Evolutionary conservation across 2,888 invertebrate species (phyloP).

Genomic region (Drosophila planitibia): DNA sequence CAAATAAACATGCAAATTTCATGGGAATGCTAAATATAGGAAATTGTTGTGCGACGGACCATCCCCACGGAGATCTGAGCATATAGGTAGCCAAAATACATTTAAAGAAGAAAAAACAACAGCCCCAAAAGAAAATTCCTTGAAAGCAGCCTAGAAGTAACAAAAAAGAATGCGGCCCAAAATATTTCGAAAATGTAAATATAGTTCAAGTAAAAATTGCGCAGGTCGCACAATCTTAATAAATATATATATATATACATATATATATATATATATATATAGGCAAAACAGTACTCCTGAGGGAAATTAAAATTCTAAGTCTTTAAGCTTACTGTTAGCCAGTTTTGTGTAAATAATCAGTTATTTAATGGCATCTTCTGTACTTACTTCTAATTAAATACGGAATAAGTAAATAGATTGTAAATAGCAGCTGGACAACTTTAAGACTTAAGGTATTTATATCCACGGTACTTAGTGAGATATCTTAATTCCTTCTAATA

Average conservation of each 20-base stretch:
- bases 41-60: constrained; percentile 21
- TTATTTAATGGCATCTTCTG: neutral
- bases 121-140: neutral
- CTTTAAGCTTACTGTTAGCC: neutral
- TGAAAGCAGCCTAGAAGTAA: neutral
- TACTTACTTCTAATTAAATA: neutral
- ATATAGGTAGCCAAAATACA: constrained; percentile 9
- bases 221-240: neutral
- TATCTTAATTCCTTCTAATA: neutral
- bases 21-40: constrained; percentile 64
- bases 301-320: neutral
- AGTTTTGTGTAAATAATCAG: neutral
- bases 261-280: neutral
- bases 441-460: neutral
- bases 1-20: constrained; percentile 72
- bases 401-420: neutral
- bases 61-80: neutral
- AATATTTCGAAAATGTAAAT: neutral
- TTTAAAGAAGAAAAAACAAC: neutral
- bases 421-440: neutral
- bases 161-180: neutral
- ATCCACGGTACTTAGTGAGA: neutral
- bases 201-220: neutral
- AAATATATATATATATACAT: neutral
- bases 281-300: neutral